These are phyloP conservation scores for Aplysia californica DNA, from an alignment of 1,140 invertebrate genomes.

Conservation along the genomic window DNA sequence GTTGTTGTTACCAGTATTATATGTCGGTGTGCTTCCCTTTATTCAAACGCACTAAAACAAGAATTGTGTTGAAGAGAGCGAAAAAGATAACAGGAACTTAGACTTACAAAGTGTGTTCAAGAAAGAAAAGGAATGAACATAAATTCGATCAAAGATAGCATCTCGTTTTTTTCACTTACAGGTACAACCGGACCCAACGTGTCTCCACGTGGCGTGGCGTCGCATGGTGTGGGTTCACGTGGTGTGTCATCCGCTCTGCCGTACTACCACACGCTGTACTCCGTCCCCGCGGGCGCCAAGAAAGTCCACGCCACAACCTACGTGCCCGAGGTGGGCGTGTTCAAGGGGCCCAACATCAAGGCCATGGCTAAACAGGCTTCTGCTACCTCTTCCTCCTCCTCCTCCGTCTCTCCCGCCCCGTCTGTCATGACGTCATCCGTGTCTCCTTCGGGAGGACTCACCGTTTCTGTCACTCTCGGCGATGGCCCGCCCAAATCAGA, in stretches of 20 bases:
- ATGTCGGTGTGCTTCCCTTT: neutral
- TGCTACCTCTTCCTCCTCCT: neutral
- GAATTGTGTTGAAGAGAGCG: no score
- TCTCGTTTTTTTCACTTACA: no score
- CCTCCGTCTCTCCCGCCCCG: neutral
- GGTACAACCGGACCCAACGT: no score
- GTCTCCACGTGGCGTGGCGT: no score
- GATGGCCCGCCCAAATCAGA: no score
- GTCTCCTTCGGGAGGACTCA: neutral
- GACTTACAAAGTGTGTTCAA: no score
- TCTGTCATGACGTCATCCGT: neutral
- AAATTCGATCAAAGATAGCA: no score
- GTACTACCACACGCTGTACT: slow-evolving; percentile 51
- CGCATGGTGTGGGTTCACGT: no score
- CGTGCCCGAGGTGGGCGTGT: slow-evolving; percentile 47
- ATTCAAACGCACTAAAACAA: no score
- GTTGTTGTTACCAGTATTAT: neutral
- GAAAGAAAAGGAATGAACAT: no score
- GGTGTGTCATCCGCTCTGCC: slow-evolving; percentile 43
- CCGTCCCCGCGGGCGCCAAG: slow-evolving; percentile 39
- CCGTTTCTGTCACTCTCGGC: no score
- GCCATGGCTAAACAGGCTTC: slow-evolving; percentile 23
- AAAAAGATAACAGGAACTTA: no score
- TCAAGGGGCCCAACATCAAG: slow-evolving; percentile 35
- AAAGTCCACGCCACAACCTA: slow-evolving; percentile 48